Percentiles rank a stretch among this genome's conserved stretches.
Conservation (phyloP, 2,113 vertebrate genomes). For the Pedionomus torquatus region DNA sequence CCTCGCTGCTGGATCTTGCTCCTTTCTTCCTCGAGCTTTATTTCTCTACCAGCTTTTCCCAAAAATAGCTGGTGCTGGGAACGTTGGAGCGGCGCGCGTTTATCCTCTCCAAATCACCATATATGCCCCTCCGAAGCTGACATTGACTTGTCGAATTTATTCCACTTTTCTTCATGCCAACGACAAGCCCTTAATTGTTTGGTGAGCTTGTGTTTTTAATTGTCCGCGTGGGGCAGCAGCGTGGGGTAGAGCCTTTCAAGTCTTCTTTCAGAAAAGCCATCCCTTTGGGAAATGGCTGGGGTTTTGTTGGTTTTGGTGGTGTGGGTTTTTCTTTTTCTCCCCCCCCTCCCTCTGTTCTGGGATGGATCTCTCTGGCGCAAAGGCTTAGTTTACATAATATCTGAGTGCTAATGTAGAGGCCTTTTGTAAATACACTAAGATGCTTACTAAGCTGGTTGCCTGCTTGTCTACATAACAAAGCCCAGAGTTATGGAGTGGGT, state of each 20-base stretch:
- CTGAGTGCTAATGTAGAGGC: neutral
- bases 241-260: neutral
- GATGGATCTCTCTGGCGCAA: neutral
- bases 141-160: neutral
- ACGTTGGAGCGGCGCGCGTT: neutral
- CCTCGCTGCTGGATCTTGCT: rapidly evolving
- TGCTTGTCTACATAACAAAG: conserved; percentile 29
- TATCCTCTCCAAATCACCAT: neutral
- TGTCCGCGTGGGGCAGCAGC: neutral
- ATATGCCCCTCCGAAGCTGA: neutral
- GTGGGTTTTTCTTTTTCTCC: too few relatives aligned
- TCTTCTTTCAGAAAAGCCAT: neutral
- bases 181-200: neutral
- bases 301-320: too few relatives aligned
- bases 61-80: neutral
- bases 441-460: conserved; percentile 39
- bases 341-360: neutral
- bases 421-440: conserved; percentile 29
- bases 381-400: conserved; percentile 32
- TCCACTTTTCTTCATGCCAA: neutral
- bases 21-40: neutral
- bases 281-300: conserved; percentile 4
- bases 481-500: neutral
- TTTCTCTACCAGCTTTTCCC: neutral
- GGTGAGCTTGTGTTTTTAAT: conserved; percentile 15